Evolutionary conservation across 2,797 vertebrate species (phyloP), one percentile per base, ranked within the genome.

Genomic region (Mus minutoides): DNA sequence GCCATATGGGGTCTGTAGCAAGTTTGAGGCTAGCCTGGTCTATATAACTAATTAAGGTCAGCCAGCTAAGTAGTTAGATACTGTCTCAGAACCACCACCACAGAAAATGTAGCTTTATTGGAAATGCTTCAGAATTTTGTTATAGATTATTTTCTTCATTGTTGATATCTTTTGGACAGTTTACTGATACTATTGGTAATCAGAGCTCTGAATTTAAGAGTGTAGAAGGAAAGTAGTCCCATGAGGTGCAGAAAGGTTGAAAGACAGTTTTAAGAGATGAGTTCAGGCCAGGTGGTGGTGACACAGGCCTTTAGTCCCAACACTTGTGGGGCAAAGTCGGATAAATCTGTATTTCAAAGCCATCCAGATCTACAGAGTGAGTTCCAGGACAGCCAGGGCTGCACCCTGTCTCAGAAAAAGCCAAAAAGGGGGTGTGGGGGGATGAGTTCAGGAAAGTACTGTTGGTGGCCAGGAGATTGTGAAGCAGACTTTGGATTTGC

Each of bases 401-500:
- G 43, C 8, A 46, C 40, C 24, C 11, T 26, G 12, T 46, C 40
- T 76, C 12, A 46, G 40, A 26, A 76, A 76, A 54, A 76, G 29
- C 40, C 40, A 46, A 46, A 13, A 6, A 24, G 2, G 37, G 10
- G 2, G 37, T 12, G 1, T 2, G 22, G 73, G 64, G 5, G 19
- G 54, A 31, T 78, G 54, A 12, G 17, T 76, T 96, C 62, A 76
- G 64, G n/a, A 82, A 64, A 86, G 16, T 49, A 16, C 2, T 79
- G 14, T 75, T 40, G 31, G 29, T 40, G 31, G 29, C 34, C 3
- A 71, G 10, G 54, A n/a, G 34, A 56, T 69, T 89, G n/a, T 29
- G 83, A 94, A 52, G 37, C 43, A 77, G 10, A 19, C 73, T 92
- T 94, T 83, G 58, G 64, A 67, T 92, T 90, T 95, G 9, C 34